Percentiles rank a stretch among this genome's conserved stretches.
phyloP scores from a whole-genome alignment of 2,797 vertebrate species.

The Sebastes reedi region DNA sequence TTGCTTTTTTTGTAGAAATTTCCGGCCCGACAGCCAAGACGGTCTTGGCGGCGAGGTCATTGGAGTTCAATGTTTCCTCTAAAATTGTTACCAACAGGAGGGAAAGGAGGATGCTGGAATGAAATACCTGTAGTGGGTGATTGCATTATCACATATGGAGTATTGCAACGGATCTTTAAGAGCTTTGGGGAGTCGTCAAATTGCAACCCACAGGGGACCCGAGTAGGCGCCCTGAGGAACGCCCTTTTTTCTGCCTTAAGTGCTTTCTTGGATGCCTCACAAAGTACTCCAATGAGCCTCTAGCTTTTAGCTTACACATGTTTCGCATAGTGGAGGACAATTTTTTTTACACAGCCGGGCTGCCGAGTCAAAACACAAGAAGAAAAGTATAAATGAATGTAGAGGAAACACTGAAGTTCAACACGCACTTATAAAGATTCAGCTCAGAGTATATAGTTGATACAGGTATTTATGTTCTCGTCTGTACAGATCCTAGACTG shows the following conservation, averaged over 20 bases:
- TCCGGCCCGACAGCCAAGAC: conserved; percentile 43
- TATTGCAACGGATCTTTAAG: conserved; percentile 64
- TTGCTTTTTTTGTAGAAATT: conserved; percentile 43
- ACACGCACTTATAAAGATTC: conserved; percentile 79
- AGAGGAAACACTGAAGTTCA: conserved; percentile 80
- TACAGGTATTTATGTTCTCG: conserved; percentile 76
- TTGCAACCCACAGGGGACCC: conserved; percentile 30
- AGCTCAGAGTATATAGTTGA: conserved; percentile 81
- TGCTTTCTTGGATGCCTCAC: conserved; percentile 49
- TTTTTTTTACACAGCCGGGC: conserved; percentile 1
- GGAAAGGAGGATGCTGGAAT: conserved; percentile 57
- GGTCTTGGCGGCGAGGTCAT: conserved; percentile 42
- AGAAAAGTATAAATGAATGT: conserved; percentile 64
- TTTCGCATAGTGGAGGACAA: conserved; percentile 23
- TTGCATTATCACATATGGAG: conserved; percentile 45
- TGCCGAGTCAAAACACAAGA: conserved; percentile 45
- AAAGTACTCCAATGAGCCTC: conserved; percentile 52
- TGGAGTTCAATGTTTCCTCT: conserved; percentile 76
- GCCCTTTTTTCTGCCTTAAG: conserved; percentile 34
- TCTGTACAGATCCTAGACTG: conserved; percentile 80
- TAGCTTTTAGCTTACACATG: conserved; percentile 49
- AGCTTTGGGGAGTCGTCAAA: conserved; percentile 34
- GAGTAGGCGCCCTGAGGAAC: conserved; percentile 37
- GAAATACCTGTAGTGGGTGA: conserved; percentile 59
- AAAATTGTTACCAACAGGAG: conserved; percentile 48